phyloP scores from a whole-genome alignment of 2,113 vertebrate species.

The Narcine bancroftii region DNA sequence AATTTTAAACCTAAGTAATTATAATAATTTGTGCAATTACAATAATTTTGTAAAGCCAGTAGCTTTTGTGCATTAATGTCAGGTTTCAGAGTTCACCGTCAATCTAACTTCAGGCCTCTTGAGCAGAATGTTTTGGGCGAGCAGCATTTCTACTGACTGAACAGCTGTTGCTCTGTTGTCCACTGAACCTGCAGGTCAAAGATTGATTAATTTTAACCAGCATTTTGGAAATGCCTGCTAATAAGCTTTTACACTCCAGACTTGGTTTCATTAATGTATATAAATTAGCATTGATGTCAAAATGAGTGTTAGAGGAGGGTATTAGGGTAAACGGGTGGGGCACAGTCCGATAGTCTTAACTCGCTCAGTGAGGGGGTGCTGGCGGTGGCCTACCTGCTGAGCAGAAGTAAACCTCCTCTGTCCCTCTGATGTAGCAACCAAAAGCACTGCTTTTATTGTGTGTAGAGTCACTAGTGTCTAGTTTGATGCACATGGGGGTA shows the following conservation, averaged over 20 bases:
- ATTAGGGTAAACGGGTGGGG: too few species aligned
- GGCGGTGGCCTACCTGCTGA: too few species aligned
- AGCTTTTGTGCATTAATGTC: slow-evolving; percentile 12
- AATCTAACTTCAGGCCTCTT: not conserved
- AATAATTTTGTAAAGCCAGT: slow-evolving; percentile 28
- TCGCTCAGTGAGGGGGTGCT: too few species aligned
- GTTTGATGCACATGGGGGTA: too few species aligned
- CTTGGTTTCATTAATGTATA: not conserved
- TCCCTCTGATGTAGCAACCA: too few species aligned
- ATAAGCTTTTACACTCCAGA: not conserved
- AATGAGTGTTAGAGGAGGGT: too few species aligned
- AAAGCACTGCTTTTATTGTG: too few species aligned
- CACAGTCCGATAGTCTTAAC: too few species aligned
- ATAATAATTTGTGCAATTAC: slow-evolving; percentile 29
- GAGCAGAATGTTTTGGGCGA: not conserved
- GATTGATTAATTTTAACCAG: slow-evolving; percentile 5
- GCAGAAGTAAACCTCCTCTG: too few species aligned
- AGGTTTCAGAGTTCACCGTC: not conserved
- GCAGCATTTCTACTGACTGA: not conserved
- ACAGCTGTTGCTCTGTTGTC: not conserved
- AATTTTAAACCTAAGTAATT: slow-evolving; percentile 28
- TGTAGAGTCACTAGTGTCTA: too few species aligned
- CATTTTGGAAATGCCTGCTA: not conserved
- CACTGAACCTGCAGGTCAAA: not conserved
- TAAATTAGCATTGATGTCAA: too few species aligned